Evolutionary conservation across 2,113 vertebrate species (phyloP).

Genomic region (Bujurquina vittata): DNA sequence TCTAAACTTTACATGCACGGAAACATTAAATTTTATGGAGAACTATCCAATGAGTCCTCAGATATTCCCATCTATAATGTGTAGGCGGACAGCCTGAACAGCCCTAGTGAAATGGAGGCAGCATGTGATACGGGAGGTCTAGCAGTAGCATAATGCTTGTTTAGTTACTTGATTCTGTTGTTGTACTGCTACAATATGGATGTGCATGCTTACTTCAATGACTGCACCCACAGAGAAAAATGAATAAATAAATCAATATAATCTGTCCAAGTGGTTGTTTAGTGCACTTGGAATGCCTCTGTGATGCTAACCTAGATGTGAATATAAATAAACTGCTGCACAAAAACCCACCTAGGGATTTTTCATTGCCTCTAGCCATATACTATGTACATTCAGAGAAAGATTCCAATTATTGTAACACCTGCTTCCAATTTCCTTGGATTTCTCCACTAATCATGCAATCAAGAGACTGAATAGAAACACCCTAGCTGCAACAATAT

Average conservation of each 20-base stretch:
- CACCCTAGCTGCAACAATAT: background rate
- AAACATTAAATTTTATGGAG: background rate
- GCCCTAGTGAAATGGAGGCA: background rate
- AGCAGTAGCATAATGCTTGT: background rate
- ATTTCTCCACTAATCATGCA: constrained; percentile 27
- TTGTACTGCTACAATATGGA: background rate
- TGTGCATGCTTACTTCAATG: background rate
- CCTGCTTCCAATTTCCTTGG: constrained; percentile 30
- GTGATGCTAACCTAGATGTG: constrained; percentile 46
- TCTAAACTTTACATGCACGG: background rate
- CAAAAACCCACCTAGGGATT: constrained; percentile 8
- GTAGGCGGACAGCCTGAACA: background rate
- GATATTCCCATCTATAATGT: background rate
- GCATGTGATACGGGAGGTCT: background rate
- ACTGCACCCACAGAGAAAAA: constrained; percentile 2
- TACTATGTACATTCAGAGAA: constrained; percentile 13
- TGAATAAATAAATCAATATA: background rate
- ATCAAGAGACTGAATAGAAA: background rate
- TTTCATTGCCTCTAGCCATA: constrained; percentile 30
- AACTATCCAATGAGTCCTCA: background rate
- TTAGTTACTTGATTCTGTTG: background rate
- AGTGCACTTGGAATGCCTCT: constrained; percentile 27
- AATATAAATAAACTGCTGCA: constrained; percentile 52
- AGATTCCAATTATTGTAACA: constrained; percentile 43
- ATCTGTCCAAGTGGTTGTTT: constrained; percentile 20